These are phyloP conservation scores for Neogobius melanostomus DNA, from an alignment of 2,113 vertebrate species.

Conservation along the genomic window DNA sequence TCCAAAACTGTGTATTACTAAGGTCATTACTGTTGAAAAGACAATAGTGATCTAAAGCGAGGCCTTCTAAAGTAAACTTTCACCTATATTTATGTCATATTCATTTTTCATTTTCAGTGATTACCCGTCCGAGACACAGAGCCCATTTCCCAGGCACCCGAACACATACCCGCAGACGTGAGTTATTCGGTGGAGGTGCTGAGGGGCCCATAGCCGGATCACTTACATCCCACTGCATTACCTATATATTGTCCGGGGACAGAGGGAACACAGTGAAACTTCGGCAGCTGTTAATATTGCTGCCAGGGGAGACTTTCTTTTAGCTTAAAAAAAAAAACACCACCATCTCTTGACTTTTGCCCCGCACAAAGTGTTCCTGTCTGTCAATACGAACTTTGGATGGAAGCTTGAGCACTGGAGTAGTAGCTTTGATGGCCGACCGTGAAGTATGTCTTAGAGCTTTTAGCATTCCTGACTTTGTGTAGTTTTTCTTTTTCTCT, in stretches of 20 bases:
- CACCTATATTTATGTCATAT: too few species aligned
- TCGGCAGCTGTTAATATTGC: conserved; percentile 21
- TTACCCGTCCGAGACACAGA: too few species aligned
- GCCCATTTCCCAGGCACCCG: too few species aligned
- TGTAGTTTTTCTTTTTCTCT: conserved; percentile 16
- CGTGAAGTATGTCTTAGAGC: conserved; percentile 63
- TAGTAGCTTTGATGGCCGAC: conserved; percentile 57
- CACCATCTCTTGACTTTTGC: conserved; percentile 9
- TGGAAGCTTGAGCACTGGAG: conserved; percentile 62
- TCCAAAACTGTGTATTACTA: too few species aligned
- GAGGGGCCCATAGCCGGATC: conserved; percentile 29
- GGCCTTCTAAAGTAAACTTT: too few species aligned
- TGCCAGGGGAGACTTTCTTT: conserved; percentile 14
- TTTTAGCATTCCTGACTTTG: conserved; percentile 60
- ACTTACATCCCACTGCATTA: conserved; percentile 48
- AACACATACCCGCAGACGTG: neutral
- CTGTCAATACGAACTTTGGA: conserved; percentile 47
- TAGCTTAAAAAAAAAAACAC: neutral
- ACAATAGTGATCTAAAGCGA: too few species aligned
- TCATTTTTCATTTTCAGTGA: too few species aligned
- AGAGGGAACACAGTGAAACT: conserved; percentile 11
- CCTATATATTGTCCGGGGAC: conserved; percentile 12
- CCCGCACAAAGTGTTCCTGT: conserved; percentile 46
- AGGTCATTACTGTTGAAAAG: too few species aligned
- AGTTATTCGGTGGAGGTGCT: neutral